Conservation (phyloP, 1,140 invertebrate species). For the Trachelipus rathkii region DNA sequence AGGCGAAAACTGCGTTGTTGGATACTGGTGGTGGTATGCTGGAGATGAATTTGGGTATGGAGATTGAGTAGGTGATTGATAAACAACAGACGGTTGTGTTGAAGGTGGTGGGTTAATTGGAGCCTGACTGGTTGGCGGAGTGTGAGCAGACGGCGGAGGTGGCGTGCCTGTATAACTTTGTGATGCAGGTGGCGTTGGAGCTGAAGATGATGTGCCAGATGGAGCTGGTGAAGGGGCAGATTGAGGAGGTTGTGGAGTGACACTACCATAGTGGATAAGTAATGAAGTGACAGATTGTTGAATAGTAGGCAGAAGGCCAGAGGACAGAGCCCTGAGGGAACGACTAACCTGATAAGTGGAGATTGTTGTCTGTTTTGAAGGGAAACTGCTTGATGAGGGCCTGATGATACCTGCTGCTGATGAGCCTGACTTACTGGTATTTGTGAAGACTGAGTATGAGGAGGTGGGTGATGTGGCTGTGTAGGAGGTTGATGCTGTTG, state of each 20-base stretch:
- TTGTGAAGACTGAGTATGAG: no score
- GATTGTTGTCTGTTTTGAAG: conserved; percentile 1
- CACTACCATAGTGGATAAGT: background rate
- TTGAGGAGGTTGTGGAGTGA: background rate
- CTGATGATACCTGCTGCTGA: no score
- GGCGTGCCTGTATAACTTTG: background rate
- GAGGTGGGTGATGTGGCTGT: background rate
- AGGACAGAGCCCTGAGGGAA: background rate
- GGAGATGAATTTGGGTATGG: background rate
- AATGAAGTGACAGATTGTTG: background rate
- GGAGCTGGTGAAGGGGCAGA: background rate
- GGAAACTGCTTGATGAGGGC: background rate
- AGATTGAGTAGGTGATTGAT: background rate
- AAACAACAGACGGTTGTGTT: background rate
- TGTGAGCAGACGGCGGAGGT: background rate
- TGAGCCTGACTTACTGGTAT: no score
- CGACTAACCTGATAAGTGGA: background rate
- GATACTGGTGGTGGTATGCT: conserved; percentile 3
- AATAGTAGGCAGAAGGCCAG: background rate
- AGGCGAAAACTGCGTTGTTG: background rate
- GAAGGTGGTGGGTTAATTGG: conserved; percentile 9
- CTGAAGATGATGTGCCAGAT: background rate
- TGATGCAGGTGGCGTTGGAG: background rate
- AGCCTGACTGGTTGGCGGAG: background rate
- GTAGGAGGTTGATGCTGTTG: background rate